Evolutionary conservation across 2,113 vertebrate species (phyloP), one percentile per base, ranked within the genome.

Genomic region (Drymodes brunneopygia): DNA sequence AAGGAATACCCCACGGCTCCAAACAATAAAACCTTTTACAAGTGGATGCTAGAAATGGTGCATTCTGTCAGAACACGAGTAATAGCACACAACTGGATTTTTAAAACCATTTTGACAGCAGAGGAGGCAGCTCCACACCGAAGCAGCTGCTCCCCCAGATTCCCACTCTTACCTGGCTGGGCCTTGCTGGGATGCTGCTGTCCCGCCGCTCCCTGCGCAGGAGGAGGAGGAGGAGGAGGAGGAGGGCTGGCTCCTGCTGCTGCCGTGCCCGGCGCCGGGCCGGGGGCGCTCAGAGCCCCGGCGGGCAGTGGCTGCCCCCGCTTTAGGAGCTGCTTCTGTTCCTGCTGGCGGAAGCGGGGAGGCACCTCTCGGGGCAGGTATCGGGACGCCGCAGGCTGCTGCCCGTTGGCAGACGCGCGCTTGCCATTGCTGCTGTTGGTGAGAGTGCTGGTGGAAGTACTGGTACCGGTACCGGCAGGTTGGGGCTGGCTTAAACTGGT

Each of bases 281-380:
- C 97, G 90, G 97, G 96, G 95, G 98, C 97, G 73, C 97, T 95
- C 95, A 98, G 98, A 78, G 98, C 91, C 92, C 98, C 99, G 15
- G 98, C 23, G 40, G 99, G 99, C 98, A 99, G 97, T 14, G 99
- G 99, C 98, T 99, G 99, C 57, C 99, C 99, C 98, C 99, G 98
- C 98, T 99, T 99, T 98, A 99, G 97, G 90, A 99, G 98, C 98
- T 99, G 99, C 98, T 99, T 99, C 98, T 99, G 99, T 98, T 99
- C 99, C 97, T 99, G 99, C 98, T 99, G 99, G 97, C 99, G 98
- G 98, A 99, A 99, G 98, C 99, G 99, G 23, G 99, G 99, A 95
- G 99, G 99, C 98, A 99, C 98, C 98, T 99, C 99, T 51, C 99
- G 99, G 95, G 99, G 99, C 96, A 99, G 98, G 98, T 99, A 99